Evolutionary conservation across 2,888 invertebrate species (phyloP), one percentile per base, ranked within the genome.

Genomic region (Magallana nippona): DNA sequence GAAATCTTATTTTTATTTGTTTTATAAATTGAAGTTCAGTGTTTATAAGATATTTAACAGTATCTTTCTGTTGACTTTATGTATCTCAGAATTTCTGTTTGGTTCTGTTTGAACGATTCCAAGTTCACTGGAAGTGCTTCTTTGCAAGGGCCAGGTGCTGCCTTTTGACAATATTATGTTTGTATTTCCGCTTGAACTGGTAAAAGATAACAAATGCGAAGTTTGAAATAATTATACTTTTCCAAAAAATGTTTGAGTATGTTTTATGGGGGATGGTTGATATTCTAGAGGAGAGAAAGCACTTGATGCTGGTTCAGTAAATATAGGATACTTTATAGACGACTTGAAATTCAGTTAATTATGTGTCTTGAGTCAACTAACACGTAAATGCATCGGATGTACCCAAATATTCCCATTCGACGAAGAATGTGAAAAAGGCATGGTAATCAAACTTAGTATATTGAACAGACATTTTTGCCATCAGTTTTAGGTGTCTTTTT

Each of bases 281-380:
- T 27, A 71, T 71, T 71, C 22, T 19, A 22, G 22, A 19, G 27
- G 27, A 63, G 13, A 71, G 15, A 32, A 32, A 71, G 17, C 17
- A n/a, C 32, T 22, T 71, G 15, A 27, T 10, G 15, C 13, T 32
- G 27, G 3, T 71, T 71, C 22, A 71, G 32, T 27, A 13, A 13
- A 13, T 15, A 44, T 71, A 32, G 15, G 71, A 71, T 71, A 71
- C 32, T 71, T 71, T 71, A 71, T 71, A 71, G 71, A 71, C 15
- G 27, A 32, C 71, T 3, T 22, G 32, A 27, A 71, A 71, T 11
- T 27, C 15, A 32, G 22, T 71, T 10, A 71, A 71, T 19, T 60
- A 60, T 60, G 19, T 19, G 60, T 10, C n/a, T 17, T 60, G 60
- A n/a, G 60, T 60, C 13, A 19, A 19, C n/a, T 19, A 60, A 71